A percentile compares a stretch with the other conserved stretches of the same genome.
Evolutionary conservation across 92 coral and sea anemone genomes (phyloP).

Genomic region (Scolanthus callimorphus): DNA sequence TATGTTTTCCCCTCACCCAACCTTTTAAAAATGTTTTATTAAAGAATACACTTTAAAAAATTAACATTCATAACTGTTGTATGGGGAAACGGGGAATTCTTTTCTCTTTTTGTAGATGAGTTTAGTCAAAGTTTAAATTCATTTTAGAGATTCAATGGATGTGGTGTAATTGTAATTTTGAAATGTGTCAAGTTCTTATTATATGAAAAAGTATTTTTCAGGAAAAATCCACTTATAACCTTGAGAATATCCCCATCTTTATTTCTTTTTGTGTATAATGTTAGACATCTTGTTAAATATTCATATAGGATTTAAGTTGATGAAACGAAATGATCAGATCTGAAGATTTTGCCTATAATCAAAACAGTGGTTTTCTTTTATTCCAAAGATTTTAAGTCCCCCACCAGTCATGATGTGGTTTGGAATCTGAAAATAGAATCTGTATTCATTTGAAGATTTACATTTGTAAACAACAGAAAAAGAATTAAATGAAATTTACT

Average conservation of each 20-base stretch:
- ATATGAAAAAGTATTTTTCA: slow-evolving; percentile 18
- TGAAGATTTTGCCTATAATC: background rate
- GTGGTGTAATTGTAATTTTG: no score
- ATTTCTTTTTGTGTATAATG: background rate
- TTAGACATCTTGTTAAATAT: background rate
- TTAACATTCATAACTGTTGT: no score
- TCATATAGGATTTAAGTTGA: slow-evolving; percentile 6
- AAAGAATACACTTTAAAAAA: no score
- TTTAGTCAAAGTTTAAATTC: no score
- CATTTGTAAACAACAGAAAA: background rate
- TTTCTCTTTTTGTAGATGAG: no score
- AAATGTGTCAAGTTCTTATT: slow-evolving; percentile 5
- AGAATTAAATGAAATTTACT: background rate
- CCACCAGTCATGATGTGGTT: background rate
- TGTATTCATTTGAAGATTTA: background rate
- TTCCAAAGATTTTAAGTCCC: background rate
- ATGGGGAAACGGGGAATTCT: no score
- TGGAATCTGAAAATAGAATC: no score
- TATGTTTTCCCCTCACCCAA: no score
- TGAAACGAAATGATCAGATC: slow-evolving; percentile 1
- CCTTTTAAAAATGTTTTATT: no score
- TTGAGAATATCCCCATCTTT: background rate
- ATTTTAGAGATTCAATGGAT: no score
- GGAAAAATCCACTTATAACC: no score
- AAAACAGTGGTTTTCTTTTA: background rate